These are phyloP conservation scores for Apoda limacodes DNA, from an alignment of 2,888 invertebrate genomes.

Conservation along the genomic window DNA sequence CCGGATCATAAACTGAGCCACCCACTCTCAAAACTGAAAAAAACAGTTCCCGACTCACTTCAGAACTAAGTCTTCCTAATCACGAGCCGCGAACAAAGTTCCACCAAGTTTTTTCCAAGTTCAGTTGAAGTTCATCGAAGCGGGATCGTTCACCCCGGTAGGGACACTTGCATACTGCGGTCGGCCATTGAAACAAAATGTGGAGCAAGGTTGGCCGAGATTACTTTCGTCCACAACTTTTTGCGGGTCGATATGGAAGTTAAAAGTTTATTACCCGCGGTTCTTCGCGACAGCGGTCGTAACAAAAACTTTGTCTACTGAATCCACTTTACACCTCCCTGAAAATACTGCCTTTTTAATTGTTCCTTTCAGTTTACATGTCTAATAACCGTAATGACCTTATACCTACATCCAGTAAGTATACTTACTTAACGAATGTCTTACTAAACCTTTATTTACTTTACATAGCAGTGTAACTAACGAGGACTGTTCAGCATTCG, in stretches of 20 bases:
- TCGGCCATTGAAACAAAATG: slow-evolving; percentile 61
- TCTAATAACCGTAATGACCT: slow-evolving; percentile 8
- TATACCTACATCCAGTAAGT: slow-evolving; percentile 19
- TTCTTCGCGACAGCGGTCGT: slow-evolving; percentile 38
- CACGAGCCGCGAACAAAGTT: slow-evolving; percentile 65
- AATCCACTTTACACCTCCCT: too few species aligned
- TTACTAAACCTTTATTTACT: slow-evolving; percentile 55
- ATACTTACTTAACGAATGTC: slow-evolving; percentile 24
- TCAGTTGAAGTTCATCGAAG: slow-evolving; percentile 65
- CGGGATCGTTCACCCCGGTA: slow-evolving; percentile 65
- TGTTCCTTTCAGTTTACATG: slow-evolving; percentile 6
- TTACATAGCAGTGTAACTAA: slow-evolving; percentile 64
- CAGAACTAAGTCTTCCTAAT: slow-evolving; percentile 69
- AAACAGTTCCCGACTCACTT: slow-evolving; percentile 64
- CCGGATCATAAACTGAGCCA: slow-evolving; percentile 69
- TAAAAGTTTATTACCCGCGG: slow-evolving; percentile 56
- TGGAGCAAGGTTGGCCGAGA: slow-evolving; percentile 65
- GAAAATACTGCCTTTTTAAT: too few species aligned
- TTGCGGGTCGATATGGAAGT: slow-evolving; percentile 60
- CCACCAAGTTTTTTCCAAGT: slow-evolving; percentile 64
- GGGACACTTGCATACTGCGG: slow-evolving; percentile 66
- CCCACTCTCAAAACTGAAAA: slow-evolving; percentile 68
- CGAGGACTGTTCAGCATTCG: slow-evolving; percentile 66
- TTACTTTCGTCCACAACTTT: slow-evolving; percentile 64
- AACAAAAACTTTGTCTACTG: slow-evolving; percentile 35